Evolutionary conservation across 2,113 vertebrate genomes (phyloP).

Genomic region (Engraulis encrasicolus): DNA sequence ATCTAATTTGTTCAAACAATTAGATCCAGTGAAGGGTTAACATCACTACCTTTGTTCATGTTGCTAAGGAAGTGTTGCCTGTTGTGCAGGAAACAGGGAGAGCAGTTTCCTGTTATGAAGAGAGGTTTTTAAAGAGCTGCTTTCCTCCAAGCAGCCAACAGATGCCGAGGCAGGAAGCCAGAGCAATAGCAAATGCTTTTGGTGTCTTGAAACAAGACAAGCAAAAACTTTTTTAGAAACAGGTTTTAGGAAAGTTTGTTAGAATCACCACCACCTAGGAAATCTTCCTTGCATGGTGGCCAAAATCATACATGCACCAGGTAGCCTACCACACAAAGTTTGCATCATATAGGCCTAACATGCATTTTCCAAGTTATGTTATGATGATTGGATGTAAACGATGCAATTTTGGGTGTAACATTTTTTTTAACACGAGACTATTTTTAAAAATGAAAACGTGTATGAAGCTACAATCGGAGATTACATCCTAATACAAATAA

Average conservation of each 20-base stretch:
- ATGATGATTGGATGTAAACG: too few species aligned
- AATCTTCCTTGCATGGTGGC: not conserved
- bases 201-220: conserved; percentile 59
- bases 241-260: conserved; percentile 65
- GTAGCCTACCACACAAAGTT: too few species aligned
- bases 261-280: conserved; percentile 49
- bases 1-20: conserved; percentile 30
- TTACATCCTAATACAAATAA: too few species aligned
- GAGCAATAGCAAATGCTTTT: conserved; percentile 71
- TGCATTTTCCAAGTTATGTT: too few species aligned
- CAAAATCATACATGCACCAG: not conserved
- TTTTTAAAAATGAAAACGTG: too few species aligned
- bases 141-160: conserved; percentile 90
- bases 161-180: conserved; percentile 85
- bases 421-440: too few species aligned
- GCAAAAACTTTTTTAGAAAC: conserved; percentile 72
- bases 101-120: conserved; percentile 98
- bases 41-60: conserved; percentile 81
- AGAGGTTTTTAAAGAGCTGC: conserved; percentile 83
- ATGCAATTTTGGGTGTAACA: too few species aligned
- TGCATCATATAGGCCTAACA: too few species aligned
- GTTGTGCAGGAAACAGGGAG: conserved; percentile 96
- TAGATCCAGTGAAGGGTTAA: conserved; percentile 84
- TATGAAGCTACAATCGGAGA: too few species aligned
- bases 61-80: conserved; percentile 93